A percentile compares a stretch with the other conserved stretches of the same genome.
phyloP scores from a whole-genome alignment of 2,888 invertebrate species.

The Globia sparganii region DNA sequence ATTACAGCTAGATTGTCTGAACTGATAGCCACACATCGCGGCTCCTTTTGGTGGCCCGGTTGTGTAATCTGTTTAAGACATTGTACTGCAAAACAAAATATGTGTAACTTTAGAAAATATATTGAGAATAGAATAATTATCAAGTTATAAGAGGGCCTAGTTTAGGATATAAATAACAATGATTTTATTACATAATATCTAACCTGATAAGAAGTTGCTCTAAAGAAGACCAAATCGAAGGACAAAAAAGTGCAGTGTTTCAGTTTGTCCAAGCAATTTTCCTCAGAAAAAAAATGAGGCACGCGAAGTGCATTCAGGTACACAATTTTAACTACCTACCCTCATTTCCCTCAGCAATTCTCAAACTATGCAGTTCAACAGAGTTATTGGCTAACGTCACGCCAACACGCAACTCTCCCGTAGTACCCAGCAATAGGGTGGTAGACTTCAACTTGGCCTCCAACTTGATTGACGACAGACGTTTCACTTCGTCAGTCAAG shows the following conservation, averaged over 20 bases:
- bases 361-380: slow-evolving; percentile 92
- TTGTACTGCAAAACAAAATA: slow-evolving; percentile 76
- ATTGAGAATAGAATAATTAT: neutral
- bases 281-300: neutral
- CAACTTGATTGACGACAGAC: slow-evolving; percentile 92
- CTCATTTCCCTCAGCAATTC: slow-evolving; percentile 89
- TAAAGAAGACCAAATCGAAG: neutral
- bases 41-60: slow-evolving; percentile 97
- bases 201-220: neutral
- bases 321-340: slow-evolving; percentile 70
- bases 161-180: neutral
- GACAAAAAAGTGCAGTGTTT: neutral
- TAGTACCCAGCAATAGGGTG: slow-evolving; percentile 93
- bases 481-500: slow-evolving; percentile 93
- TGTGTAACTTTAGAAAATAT: neutral
- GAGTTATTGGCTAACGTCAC: slow-evolving; percentile 93
- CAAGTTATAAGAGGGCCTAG: neutral
- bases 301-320: neutral
- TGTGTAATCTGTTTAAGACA: slow-evolving; percentile 92
- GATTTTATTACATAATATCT: too few relatives aligned
- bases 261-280: neutral
- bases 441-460: slow-evolving; percentile 93
- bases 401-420: slow-evolving; percentile 93
- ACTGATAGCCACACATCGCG: slow-evolving; percentile 96
- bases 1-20: slow-evolving; percentile 97